A percentile compares a stretch with the other conserved stretches of the same genome.
phyloP scores from a whole-genome alignment of 2,797 vertebrate genomes.

The Anabacerthia variegaticeps region DNA sequence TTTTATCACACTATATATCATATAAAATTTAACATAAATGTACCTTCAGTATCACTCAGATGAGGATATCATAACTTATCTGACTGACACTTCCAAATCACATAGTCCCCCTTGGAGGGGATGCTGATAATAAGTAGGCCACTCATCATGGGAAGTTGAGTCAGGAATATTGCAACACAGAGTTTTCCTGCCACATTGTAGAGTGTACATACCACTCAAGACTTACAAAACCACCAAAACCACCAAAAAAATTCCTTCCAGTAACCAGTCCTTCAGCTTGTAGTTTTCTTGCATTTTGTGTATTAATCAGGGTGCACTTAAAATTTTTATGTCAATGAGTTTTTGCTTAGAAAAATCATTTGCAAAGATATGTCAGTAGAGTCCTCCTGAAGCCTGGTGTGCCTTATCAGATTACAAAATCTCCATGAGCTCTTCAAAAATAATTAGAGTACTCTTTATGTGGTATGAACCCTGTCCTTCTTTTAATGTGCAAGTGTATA shows the following conservation, averaged over 20 bases:
- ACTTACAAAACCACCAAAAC: background rate
- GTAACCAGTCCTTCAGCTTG: background rate
- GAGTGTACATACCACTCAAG: background rate
- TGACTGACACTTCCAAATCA: background rate
- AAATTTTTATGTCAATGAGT: background rate
- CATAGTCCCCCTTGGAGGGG: background rate
- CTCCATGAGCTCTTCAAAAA: background rate
- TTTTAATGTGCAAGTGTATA: background rate
- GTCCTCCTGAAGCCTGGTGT: background rate
- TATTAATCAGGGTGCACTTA: background rate
- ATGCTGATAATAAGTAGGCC: background rate
- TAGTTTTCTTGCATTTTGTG: background rate
- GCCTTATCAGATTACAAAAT: background rate
- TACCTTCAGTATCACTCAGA: background rate
- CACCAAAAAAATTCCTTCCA: background rate
- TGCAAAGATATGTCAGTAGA: rapidly evolving
- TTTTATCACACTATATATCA: background rate
- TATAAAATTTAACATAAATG: background rate
- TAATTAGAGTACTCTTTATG: background rate
- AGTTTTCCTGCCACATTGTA: background rate
- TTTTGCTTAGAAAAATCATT: background rate
- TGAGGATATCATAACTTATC: background rate
- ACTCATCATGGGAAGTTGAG: background rate
- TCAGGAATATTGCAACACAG: background rate
- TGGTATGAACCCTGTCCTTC: background rate